Conservation (phyloP, 2,797 vertebrate species). For the Cirrhinus molitorella region DNA sequence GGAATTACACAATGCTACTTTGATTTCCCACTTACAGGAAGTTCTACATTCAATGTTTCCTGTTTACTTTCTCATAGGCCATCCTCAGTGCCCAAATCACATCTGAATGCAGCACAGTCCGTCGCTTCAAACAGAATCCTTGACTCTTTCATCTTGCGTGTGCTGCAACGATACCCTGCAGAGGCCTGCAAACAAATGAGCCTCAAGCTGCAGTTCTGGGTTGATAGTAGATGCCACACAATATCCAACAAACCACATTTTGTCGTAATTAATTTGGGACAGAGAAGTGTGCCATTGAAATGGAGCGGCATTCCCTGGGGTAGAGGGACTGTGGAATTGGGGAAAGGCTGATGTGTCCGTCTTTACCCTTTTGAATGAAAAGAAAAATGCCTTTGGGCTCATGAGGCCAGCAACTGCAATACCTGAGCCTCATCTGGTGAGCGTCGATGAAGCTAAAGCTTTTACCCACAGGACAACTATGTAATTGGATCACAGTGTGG, state of each 20-base stretch:
- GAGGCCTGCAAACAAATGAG: slow-evolving; percentile 39
- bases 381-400: slow-evolving; percentile 45
- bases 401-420: slow-evolving; percentile 37
- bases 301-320: slow-evolving; percentile 31
- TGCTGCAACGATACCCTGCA: slow-evolving; percentile 12
- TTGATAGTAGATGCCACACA: slow-evolving; percentile 44
- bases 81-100: neutral
- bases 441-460: slow-evolving; percentile 18
- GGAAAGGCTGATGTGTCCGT: slow-evolving; percentile 37
- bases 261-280: slow-evolving; percentile 53
- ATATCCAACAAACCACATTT: slow-evolving; percentile 51
- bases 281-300: slow-evolving; percentile 42
- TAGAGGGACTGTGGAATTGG: slow-evolving; percentile 9
- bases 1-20: neutral
- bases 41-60: slow-evolving; percentile 7
- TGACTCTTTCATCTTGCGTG: slow-evolving; percentile 30
- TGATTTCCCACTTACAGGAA: neutral
- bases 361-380: slow-evolving; percentile 31
- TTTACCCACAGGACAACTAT: slow-evolving; percentile 41
- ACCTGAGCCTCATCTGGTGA: slow-evolving; percentile 42
- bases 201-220: slow-evolving; percentile 38
- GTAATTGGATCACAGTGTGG: slow-evolving; percentile 39
- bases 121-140: slow-evolving; percentile 37
- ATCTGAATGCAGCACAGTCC: slow-evolving; percentile 47
- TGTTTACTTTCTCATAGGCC: slow-evolving; percentile 6